Base-by-base conservation (phyloP, 2,888 invertebrate species). In the Latrodectus elegans region DNA sequence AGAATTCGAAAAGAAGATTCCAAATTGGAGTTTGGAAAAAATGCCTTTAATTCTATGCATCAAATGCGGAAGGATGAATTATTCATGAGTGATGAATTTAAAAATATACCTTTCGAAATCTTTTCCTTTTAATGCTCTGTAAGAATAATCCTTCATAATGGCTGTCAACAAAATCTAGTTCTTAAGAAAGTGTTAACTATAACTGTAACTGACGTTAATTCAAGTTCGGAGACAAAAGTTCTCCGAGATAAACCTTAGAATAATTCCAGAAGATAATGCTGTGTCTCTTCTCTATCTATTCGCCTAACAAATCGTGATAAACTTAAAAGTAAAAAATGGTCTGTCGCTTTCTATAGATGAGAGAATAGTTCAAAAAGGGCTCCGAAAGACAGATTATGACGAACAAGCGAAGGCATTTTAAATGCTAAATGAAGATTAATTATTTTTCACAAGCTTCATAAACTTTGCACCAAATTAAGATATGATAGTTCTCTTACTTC, bases 351-450 rank as follows among this genome's bases (percentile, higher is more conserved):
- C 52, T 67, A 68, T 68, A 77, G 68, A 52, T 68, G 53, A 53
- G 52, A 77, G 68, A 68, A 52, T 68, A 52, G 52, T 68, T 52
- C 60, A 60, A 65, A 22, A 26, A 60, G 49, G 52, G 17, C 53
- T 26, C 67, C 68, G 38, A 74, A 74, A 60, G 74, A 10, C 4
- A n/a, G 38, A 17, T 15, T 15, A 26, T 22, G 26, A 22, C 12
- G 53, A 55, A 26, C 55, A 55, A 38, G 22, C 26, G 22, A 77
- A 60, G 22, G 8, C 17, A 6, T 15, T 65, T 64, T 51, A 67
- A 68, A 77, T 67, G 15, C 77, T 53, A 77, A 77, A 77, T 77
- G 77, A 77, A 77, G 67, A 77, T 77, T 77, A 77, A 77, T 77
- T 22, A 67, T 60, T 60, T 60, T 60, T 60, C 60, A 12, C 60